These are phyloP conservation scores for Cephus spinipes DNA, from an alignment of 2,888 invertebrate genomes.

Conservation along the genomic window DNA sequence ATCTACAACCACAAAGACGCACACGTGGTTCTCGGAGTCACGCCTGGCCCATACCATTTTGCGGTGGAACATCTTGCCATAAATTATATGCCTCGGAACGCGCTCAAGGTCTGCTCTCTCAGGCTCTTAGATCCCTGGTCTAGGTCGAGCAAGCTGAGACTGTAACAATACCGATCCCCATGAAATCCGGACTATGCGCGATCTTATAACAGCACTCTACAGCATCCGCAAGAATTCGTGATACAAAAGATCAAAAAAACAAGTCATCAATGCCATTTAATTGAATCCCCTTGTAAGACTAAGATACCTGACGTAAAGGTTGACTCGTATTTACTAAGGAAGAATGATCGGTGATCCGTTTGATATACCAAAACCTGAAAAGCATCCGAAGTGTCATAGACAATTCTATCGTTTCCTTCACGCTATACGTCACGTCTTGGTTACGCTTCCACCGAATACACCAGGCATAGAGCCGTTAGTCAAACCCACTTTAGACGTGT, in stretches of 20 bases:
- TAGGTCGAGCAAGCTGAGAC: background rate
- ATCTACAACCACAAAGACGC: background rate
- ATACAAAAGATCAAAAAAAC: background rate
- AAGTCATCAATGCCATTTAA: background rate
- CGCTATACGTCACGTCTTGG: background rate
- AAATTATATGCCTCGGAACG: background rate
- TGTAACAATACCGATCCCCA: background rate
- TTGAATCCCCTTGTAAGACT: background rate
- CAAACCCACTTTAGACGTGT: background rate
- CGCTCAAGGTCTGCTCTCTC: background rate
- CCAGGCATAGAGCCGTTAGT: background rate
- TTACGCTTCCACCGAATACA: background rate
- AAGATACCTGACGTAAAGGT: background rate
- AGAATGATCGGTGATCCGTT: background rate
- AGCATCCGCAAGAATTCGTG: background rate
- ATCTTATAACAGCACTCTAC: background rate
- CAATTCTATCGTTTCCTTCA: background rate
- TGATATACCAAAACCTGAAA: background rate
- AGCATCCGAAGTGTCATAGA: background rate
- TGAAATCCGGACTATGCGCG: background rate
- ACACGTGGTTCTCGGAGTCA: background rate
- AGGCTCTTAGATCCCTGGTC: background rate
- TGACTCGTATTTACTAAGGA: background rate
- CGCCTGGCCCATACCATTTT: background rate
- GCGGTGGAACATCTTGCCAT: slow-evolving; percentile 1